Conservation (phyloP, 2,113 vertebrate genomes). For the Vulpes lagopus region DNA sequence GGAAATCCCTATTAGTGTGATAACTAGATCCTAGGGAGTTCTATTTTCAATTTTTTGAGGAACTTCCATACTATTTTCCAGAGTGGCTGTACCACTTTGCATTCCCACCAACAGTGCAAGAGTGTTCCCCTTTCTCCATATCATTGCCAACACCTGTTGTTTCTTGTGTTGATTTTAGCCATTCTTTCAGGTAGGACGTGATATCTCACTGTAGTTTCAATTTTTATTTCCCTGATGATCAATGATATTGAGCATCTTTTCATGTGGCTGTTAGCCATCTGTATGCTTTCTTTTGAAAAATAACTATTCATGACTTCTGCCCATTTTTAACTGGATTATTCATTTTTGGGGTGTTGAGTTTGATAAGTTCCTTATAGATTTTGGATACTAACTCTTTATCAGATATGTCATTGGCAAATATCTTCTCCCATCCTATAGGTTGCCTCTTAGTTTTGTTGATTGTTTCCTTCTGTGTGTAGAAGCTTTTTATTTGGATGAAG, state of each 20-base stretch:
- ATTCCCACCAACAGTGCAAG: not conserved
- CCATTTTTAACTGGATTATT: not conserved
- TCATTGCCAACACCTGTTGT: not conserved
- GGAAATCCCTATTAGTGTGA: not conserved
- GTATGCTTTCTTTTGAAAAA: not conserved
- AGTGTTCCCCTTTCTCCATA: not conserved
- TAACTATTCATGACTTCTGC: not conserved
- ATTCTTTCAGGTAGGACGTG: not conserved
- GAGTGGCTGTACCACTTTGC: not conserved
- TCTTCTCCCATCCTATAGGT: not conserved
- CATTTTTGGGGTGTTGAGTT: not conserved
- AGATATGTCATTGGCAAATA: not conserved
- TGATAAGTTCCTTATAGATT: not conserved
- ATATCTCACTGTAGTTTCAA: not conserved
- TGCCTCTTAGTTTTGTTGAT: not conserved
- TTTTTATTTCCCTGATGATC: not conserved
- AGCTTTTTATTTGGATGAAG: not conserved
- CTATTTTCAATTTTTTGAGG: not conserved
- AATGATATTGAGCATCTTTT: not conserved
- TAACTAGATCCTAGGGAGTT: not conserved
- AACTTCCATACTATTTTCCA: not conserved
- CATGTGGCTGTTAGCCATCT: not conserved
- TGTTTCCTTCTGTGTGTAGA: not conserved
- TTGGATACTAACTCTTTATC: not conserved
- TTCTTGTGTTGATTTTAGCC: not conserved